Base-by-base conservation (phyloP, 2,113 vertebrate species). In the Morone saxatilis region DNA sequence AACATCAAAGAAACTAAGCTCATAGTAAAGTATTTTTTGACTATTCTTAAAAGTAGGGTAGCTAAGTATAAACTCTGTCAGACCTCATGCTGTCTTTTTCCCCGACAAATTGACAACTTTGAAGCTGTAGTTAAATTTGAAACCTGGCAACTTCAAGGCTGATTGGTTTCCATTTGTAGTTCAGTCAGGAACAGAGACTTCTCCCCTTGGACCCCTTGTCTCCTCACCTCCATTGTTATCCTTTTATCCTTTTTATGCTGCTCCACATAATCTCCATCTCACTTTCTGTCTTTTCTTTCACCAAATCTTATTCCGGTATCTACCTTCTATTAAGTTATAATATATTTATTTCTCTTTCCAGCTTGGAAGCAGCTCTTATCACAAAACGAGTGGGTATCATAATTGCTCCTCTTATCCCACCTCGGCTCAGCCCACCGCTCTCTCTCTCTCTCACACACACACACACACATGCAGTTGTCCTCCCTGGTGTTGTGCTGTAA, bases 381-480 rank as follows among this genome's bases (percentile, higher is more conserved):
- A 47, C 66, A 75, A 84, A 92, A 86, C 76, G 61, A 86, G 74
- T 61, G 54, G 68, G 72, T 89, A 78, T 89, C 43, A 86, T 88
- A 88, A 88, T 88, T 87, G 71, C 77, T 85, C 80, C 56, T 83
- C 51, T 75, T 82, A 85, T 85, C 80, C 71, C 80, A 83, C 72
- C 31, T 60, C n/a, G 6, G 69, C 75, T 86, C 69, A 71, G 79
- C 70, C 74, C 77, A 66, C 50, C 0, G 11, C 61, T 65, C 22
- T 9, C 48, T 11, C 72, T 6, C 54, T 1, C 51, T 1, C 70
- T 1, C 70, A 3, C 69, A 57, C 50, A 43, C 63, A 57, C 50
- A 43, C 63, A 36, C 43, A 40, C 88, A 63, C 80, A 50, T 70
- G 19, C 48, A 45, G 38, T 61, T 19, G n/a, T 66, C 5, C 0